phyloP scores from a whole-genome alignment of 2,113 vertebrate species.

The Misgurnus anguillicaudatus region DNA sequence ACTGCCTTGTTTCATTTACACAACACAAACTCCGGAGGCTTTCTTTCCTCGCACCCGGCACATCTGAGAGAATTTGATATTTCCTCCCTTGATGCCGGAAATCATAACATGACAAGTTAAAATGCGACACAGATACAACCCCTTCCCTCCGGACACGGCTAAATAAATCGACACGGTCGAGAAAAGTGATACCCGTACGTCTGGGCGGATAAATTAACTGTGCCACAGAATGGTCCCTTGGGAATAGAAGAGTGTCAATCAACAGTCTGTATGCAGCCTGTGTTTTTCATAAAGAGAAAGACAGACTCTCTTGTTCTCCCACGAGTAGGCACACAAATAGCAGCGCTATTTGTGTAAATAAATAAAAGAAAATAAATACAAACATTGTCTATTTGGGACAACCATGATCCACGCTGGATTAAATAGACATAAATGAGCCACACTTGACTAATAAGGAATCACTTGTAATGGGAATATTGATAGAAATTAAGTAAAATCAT shows the following conservation, averaged over 20 bases:
- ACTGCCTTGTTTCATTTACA: slow-evolving; percentile 18
- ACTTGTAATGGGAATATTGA: too few relatives aligned
- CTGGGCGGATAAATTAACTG: slow-evolving; percentile 30
- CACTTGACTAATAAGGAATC: too few relatives aligned
- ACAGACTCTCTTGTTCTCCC: neutral
- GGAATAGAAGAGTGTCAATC: slow-evolving; percentile 45
- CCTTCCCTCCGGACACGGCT: slow-evolving; percentile 20
- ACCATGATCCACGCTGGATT: neutral
- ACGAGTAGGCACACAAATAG: neutral
- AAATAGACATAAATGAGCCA: neutral
- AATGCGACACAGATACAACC: slow-evolving; percentile 16
- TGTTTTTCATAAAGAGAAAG: neutral
- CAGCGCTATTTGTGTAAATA: neutral
- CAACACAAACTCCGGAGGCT: slow-evolving; percentile 3
- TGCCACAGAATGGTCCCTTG: slow-evolving; percentile 31
- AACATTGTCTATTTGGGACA: neutral
- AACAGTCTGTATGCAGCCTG: neutral
- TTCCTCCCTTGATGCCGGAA: slow-evolving; percentile 34
- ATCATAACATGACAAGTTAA: slow-evolving; percentile 23
- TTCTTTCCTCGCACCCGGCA: neutral
- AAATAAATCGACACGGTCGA: slow-evolving; percentile 24
- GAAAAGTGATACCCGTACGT: slow-evolving; percentile 10
- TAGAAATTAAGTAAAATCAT: too few relatives aligned
- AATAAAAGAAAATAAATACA: neutral
- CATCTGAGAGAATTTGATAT: slow-evolving; percentile 29